Conservation (phyloP, 2,888 invertebrate genomes). For the Tenodera sinensis region DNA sequence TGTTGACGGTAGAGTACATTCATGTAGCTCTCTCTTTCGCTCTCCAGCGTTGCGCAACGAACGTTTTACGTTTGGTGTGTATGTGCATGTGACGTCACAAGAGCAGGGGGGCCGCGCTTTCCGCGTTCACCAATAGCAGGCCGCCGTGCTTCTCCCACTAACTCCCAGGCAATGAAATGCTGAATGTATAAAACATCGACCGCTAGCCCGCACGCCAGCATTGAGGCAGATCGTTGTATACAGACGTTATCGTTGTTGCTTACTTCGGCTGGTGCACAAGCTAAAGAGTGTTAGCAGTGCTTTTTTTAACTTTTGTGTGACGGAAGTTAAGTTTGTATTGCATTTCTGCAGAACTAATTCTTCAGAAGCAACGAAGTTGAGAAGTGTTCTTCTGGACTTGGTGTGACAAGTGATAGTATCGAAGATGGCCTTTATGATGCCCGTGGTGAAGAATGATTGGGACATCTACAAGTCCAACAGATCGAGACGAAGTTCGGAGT, state of each 20-base stretch:
- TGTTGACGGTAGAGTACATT: constrained; percentile 10
- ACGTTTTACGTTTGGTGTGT: background rate
- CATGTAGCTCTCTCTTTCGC: background rate
- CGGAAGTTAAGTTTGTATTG: background rate
- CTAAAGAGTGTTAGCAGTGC: background rate
- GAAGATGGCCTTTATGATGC: constrained; percentile 92
- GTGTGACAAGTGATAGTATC: background rate
- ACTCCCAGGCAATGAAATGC: background rate
- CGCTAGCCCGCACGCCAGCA: background rate
- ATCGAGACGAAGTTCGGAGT: constrained; percentile 71
- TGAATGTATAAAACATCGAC: background rate
- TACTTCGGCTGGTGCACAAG: background rate
- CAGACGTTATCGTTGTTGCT: background rate
- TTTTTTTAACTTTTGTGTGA: background rate
- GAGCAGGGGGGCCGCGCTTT: constrained; percentile 18
- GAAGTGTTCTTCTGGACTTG: background rate
- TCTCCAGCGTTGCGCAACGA: constrained; percentile 3
- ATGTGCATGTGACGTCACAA: constrained; percentile 3
- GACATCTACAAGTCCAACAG: constrained; percentile 86
- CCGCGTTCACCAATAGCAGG: constrained; percentile 12
- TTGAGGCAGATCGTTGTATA: background rate
- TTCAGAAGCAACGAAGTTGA: background rate
- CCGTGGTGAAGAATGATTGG: constrained; percentile 90
- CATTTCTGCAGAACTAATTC: background rate
- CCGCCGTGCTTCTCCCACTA: background rate